Base-by-base conservation (phyloP, 2,113 vertebrate species). In the Athene noctua region DNA sequence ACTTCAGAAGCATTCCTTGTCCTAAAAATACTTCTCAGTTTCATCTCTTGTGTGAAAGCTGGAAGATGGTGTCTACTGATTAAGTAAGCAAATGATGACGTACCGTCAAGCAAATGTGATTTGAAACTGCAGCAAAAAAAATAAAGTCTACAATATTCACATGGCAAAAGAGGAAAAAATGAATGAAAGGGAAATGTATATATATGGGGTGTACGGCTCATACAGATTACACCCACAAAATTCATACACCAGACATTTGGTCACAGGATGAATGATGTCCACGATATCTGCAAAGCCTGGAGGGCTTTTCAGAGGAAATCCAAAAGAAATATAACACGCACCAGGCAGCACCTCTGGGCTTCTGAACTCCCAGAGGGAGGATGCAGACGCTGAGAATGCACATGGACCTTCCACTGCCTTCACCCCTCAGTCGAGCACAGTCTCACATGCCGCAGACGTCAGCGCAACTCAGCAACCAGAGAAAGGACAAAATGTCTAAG, bases 401-500 rank as follows among this genome's bases (percentile, higher is more conserved):
- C 40, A 4, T 0, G 30, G n/a, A 34, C 38, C 19, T 4, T 22
- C 19, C 55, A 25, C 21, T 21, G 21, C 13, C 29, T 13, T 30
- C 21, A 5, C 15, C 22, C 59, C 32, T 30, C 11, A 9, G 65
- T 2, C 14, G 11, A 26, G 44, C 74, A 26, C 1, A 1, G 52
- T 7, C 27, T 17, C 36, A 16, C 58, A 36, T 2, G 1, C 12
- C 13, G 9, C 21, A 34, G 52, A 22, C 6, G 1, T 10, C 25
- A 5, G 20, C 5, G 15, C 15, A 26, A 62, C 40, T 44, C 83
- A 14, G 20, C 46, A 19, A 7, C 3, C 3, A 2, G 47, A n/a
- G n/a, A 18, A 34, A 3, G 5, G 44, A 12, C 0, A 2, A 19
- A 25, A 40, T 0, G 10, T 9, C 44, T 20, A 9, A 13, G 15